phyloP scores from a whole-genome alignment of 2,888 invertebrate species.

The Neoitamus cyanurus region DNA sequence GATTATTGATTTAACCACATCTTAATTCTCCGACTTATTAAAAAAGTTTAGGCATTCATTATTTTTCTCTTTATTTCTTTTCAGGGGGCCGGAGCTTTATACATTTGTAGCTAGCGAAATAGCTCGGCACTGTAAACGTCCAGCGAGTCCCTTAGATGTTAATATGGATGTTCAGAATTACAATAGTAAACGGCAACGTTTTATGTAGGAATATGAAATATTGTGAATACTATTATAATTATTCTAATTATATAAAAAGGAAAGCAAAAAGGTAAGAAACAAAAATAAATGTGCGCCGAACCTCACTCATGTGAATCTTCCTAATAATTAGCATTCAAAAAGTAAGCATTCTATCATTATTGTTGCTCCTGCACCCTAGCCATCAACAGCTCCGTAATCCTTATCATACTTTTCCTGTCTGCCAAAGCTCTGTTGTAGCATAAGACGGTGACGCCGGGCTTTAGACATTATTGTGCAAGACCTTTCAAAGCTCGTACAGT shows the following conservation, averaged over 20 bases:
- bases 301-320: slow-evolving; percentile 5
- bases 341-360: background rate
- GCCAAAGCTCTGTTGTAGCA: background rate
- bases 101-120: slow-evolving; percentile 80
- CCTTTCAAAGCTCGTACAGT: background rate
- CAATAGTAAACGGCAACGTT: slow-evolving; percentile 76
- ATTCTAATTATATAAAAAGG: background rate
- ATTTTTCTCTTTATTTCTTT: background rate
- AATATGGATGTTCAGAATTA: slow-evolving; percentile 83
- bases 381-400: background rate
- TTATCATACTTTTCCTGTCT: background rate
- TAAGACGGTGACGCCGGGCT: background rate
- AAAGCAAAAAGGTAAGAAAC: background rate
- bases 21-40: too few relatives aligned
- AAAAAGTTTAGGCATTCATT: too few relatives aligned
- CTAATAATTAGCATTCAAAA: slow-evolving; percentile 21
- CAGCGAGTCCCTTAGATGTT: slow-evolving; percentile 76
- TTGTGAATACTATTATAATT: slow-evolving; percentile 13
- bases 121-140: slow-evolving; percentile 77
- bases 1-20: too few relatives aligned
- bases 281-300: background rate
- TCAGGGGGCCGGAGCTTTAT: slow-evolving; percentile 72
- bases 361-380: background rate
- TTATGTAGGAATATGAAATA: slow-evolving; percentile 69
- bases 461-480: background rate